These are phyloP conservation scores for Mycetomoellerius zeteki DNA, from an alignment of 1,140 invertebrate genomes.

Conservation along the genomic window DNA sequence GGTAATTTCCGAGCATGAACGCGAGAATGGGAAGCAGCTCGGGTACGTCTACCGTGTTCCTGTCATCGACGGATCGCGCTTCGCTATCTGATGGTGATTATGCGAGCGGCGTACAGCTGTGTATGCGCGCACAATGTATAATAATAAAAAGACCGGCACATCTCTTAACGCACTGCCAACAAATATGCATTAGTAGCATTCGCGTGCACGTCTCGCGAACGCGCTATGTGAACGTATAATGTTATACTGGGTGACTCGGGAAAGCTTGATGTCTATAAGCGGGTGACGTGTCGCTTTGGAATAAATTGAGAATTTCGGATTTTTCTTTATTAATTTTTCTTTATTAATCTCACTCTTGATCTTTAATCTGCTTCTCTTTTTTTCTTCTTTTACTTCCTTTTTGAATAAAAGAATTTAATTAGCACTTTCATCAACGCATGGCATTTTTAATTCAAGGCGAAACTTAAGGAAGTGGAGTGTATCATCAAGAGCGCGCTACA, in stretches of 20 bases:
- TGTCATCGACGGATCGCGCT: conserved; percentile 78
- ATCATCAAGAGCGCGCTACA: too few relatives aligned
- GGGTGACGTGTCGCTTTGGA: background rate
- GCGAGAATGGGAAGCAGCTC: conserved; percentile 71
- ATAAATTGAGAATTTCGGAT: background rate
- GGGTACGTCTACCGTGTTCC: conserved; percentile 77
- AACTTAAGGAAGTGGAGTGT: too few relatives aligned
- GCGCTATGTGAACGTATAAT: conserved; percentile 54
- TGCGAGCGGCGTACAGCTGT: conserved; percentile 57
- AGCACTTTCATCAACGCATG: too few relatives aligned
- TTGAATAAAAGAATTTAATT: too few relatives aligned
- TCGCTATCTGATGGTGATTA: conserved; percentile 79
- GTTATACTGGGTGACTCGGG: conserved; percentile 40
- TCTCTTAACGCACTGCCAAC: conserved; percentile 66
- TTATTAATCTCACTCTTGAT: too few relatives aligned
- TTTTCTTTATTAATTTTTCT: background rate
- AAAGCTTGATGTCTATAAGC: background rate
- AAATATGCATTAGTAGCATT: conserved; percentile 65
- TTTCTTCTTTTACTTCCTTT: too few relatives aligned
- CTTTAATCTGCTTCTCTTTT: too few relatives aligned
- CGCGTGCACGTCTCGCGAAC: conserved; percentile 43
- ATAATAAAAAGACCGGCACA: conserved; percentile 69
- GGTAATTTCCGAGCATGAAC: conserved; percentile 73
- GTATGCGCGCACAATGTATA: conserved; percentile 57
- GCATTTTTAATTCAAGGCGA: too few relatives aligned